Evolutionary conservation across 2,113 vertebrate species (phyloP).

Genomic region (Microtus oregoni): DNA sequence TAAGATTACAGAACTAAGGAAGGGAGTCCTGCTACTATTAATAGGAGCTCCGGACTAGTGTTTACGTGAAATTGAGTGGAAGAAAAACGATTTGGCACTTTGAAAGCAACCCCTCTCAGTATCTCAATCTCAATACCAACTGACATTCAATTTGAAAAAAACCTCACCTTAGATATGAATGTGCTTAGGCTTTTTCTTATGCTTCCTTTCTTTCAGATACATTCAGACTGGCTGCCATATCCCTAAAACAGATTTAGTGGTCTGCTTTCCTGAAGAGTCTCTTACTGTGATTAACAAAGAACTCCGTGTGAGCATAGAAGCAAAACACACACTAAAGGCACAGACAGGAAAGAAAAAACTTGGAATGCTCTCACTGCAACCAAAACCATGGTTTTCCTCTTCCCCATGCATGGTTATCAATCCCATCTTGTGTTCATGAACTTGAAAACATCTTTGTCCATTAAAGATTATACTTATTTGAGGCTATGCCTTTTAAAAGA

Average conservation of each 20-base stretch:
- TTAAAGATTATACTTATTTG: not conserved
- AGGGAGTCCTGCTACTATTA: not conserved
- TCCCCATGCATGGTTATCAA: not conserved
- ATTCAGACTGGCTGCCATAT: not conserved
- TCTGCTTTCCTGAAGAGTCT: conserved; percentile 33
- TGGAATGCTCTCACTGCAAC: not conserved
- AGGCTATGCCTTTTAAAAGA: not conserved
- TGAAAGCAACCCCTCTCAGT: not conserved
- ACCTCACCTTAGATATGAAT: not conserved
- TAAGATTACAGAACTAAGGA: not conserved
- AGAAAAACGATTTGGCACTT: not conserved
- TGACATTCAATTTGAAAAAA: conserved; percentile 20
- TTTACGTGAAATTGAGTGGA: conserved; percentile 23
- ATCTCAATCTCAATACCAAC: conserved; percentile 13
- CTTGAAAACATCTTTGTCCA: not conserved
- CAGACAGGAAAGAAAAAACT: not conserved
- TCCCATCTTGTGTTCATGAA: not conserved
- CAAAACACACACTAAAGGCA: conserved; percentile 42
- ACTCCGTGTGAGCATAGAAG: not conserved
- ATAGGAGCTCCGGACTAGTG: not conserved
- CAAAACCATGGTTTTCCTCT: not conserved
- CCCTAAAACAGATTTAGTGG: not conserved
- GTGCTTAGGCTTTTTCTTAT: not conserved
- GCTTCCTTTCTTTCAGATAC: not conserved
- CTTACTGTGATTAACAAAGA: conserved; percentile 44